These are phyloP conservation scores for Notothenia rossii DNA, from an alignment of 2,113 vertebrate genomes.

Conservation along the genomic window DNA sequence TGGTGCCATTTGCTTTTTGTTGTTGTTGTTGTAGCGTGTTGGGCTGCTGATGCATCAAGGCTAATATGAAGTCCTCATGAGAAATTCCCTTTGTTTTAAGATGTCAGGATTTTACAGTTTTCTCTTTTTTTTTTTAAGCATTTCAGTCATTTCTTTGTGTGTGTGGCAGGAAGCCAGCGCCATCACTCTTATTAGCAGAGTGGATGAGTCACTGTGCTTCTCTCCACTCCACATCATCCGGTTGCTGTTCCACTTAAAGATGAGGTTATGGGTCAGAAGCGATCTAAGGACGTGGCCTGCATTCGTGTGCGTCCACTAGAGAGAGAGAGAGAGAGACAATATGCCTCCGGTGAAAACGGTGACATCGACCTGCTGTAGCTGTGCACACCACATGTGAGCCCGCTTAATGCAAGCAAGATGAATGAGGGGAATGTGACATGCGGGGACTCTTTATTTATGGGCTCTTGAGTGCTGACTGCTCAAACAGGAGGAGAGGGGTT, in stretches of 20 bases:
- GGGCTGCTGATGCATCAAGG: slow-evolving; percentile 34
- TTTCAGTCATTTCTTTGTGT: slow-evolving; percentile 10
- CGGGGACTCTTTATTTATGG: slow-evolving; percentile 69
- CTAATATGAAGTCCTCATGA: slow-evolving; percentile 29
- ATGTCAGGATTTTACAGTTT: slow-evolving; percentile 22
- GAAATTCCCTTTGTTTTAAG: slow-evolving; percentile 29
- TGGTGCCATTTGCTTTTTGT: slow-evolving; percentile 24
- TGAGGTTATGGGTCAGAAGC: slow-evolving; percentile 50
- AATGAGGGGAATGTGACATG: slow-evolving; percentile 52
- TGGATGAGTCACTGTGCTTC: slow-evolving; percentile 62
- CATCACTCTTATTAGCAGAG: slow-evolving; percentile 59
- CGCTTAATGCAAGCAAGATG: slow-evolving; percentile 36
- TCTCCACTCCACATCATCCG: slow-evolving; percentile 32
- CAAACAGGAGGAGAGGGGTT: slow-evolving; percentile 40
- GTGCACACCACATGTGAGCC: neutral
- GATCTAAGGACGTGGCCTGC: slow-evolving; percentile 31
- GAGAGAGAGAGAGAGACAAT: neutral
- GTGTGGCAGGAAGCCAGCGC: slow-evolving; percentile 47
- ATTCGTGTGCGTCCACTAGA: neutral
- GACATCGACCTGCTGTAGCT: slow-evolving; percentile 30
- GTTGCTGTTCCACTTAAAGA: slow-evolving; percentile 56
- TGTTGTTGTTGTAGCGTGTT: slow-evolving; percentile 5
- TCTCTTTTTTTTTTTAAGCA: slow-evolving; percentile 3
- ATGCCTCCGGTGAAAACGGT: slow-evolving; percentile 9
- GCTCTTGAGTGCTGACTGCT: slow-evolving; percentile 53